These are phyloP conservation scores for Alaudala cheleensis DNA, from an alignment of 2,113 vertebrate genomes.

Conservation along the genomic window DNA sequence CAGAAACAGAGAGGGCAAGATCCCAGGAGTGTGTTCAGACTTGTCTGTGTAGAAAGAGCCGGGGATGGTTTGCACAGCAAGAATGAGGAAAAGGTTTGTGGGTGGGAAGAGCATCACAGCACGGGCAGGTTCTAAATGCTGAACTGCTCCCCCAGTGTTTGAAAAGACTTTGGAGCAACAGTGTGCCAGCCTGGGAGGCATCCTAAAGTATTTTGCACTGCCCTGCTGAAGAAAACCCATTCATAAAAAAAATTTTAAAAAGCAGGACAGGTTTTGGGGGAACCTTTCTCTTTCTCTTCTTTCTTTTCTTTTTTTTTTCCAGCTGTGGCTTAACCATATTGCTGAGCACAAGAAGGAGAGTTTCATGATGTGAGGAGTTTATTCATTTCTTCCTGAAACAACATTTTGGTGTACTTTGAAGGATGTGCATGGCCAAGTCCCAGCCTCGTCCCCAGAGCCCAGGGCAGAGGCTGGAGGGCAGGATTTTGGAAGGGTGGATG, in stretches of 20 bases:
- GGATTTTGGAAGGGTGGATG: neutral
- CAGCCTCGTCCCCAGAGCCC: neutral
- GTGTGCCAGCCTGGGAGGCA: neutral
- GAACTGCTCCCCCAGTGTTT: constrained; percentile 27
- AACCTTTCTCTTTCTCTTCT: neutral
- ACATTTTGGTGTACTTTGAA: neutral
- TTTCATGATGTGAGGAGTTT: neutral
- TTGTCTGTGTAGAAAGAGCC: constrained; percentile 16
- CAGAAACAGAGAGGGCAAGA: constrained; percentile 61
- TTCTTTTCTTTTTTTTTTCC: neutral
- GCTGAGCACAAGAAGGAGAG: neutral
- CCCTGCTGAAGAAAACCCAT: neutral
- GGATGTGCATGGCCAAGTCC: neutral
- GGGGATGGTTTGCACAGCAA: neutral
- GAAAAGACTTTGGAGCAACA: constrained; percentile 49
- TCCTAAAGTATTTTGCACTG: neutral
- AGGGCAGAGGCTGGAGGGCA: neutral
- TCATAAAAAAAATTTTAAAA: neutral
- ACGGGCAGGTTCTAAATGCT: neutral
- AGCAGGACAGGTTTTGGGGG: neutral
- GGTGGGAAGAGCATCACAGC: neutral
- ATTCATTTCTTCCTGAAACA: neutral
- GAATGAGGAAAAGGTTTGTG: constrained; percentile 15
- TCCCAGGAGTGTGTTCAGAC: constrained; percentile 47
- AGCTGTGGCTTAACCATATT: neutral